A percentile compares a stretch with the other conserved stretches of the same genome.
These are phyloP conservation scores for Mythimna loreyi DNA, from an alignment of 2,888 invertebrate genomes.

Conservation along the genomic window DNA sequence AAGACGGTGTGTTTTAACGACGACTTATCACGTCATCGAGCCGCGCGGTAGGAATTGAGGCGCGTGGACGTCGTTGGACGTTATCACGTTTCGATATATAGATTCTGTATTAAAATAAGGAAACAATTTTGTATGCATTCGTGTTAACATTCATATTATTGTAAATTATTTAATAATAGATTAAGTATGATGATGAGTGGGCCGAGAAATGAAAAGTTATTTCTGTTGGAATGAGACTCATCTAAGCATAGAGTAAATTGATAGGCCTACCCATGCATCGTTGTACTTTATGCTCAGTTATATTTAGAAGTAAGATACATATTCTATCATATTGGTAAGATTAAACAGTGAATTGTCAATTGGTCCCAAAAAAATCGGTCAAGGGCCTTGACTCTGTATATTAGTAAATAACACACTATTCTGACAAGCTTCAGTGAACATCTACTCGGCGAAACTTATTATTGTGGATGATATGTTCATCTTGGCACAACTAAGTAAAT, in stretches of 20 bases:
- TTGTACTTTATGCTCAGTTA: constrained; percentile 89
- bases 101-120: constrained; percentile 67
- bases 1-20: constrained; percentile 68
- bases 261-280: constrained; percentile 77
- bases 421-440: constrained; percentile 32
- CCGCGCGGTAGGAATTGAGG: constrained; percentile 69
- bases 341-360: constrained; percentile 51
- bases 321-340: constrained; percentile 60
- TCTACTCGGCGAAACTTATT: constrained; percentile 24
- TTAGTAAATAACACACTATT: constrained; percentile 35
- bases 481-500: constrained; percentile 36
- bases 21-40: constrained; percentile 62
- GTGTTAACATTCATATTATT: constrained; percentile 84
- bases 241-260: constrained; percentile 67
- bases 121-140: constrained; percentile 83
- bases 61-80: constrained; percentile 65
- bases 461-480: constrained; percentile 13
- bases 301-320: constrained; percentile 82
- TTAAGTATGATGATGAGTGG: constrained; percentile 75
- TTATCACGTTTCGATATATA: constrained; percentile 59
- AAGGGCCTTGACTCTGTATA: constrained; percentile 43
- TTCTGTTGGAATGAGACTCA: constrained; percentile 71
- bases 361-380: constrained; percentile 58
- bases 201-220: constrained; percentile 69
- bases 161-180: constrained; percentile 87